Percentiles rank a stretch among this genome's conserved stretches.
These are phyloP conservation scores for Bombus ignitus DNA, from an alignment of 1,140 invertebrate genomes.

Conservation along the genomic window DNA sequence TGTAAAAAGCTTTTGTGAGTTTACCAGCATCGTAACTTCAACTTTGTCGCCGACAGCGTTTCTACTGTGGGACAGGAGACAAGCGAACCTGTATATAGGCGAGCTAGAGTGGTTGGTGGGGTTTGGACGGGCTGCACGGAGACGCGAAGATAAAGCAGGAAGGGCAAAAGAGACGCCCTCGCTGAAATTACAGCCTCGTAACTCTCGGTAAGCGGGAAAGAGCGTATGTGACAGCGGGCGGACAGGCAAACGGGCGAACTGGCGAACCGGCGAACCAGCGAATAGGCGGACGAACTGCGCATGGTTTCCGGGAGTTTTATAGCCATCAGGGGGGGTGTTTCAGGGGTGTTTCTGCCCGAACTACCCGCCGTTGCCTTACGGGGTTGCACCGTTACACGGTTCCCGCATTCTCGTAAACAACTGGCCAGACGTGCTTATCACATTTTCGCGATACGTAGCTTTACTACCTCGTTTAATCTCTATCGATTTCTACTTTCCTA, in stretches of 20 bases:
- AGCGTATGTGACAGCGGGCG: constrained; percentile 75
- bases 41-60: constrained; percentile 71
- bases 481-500: constrained; percentile 35
- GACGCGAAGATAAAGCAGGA: constrained; percentile 58
- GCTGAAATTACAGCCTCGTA: constrained; percentile 76
- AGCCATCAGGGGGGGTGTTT: constrained; percentile 65
- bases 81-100: constrained; percentile 50
- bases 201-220: constrained; percentile 75
- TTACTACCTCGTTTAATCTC: constrained; percentile 38
- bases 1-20: constrained; percentile 77
- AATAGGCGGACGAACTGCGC: constrained; percentile 64
- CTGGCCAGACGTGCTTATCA: constrained; percentile 67
- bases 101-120: constrained; percentile 54
- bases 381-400: constrained; percentile 64
- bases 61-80: constrained; percentile 64
- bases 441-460: constrained; percentile 58
- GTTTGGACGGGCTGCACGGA: constrained; percentile 17
- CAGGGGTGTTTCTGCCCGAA: constrained; percentile 57
- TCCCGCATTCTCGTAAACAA: constrained; percentile 71
- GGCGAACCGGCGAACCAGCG: constrained; percentile 59
- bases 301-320: constrained; percentile 70
- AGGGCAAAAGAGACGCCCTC: constrained; percentile 65
- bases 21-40: constrained; percentile 73
- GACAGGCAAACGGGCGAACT: constrained; percentile 56
- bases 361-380: constrained; percentile 64